Evolutionary conservation across 2,888 invertebrate genomes (phyloP), one percentile per base, ranked within the genome.

Genomic region (Limnephilus marmoratus): DNA sequence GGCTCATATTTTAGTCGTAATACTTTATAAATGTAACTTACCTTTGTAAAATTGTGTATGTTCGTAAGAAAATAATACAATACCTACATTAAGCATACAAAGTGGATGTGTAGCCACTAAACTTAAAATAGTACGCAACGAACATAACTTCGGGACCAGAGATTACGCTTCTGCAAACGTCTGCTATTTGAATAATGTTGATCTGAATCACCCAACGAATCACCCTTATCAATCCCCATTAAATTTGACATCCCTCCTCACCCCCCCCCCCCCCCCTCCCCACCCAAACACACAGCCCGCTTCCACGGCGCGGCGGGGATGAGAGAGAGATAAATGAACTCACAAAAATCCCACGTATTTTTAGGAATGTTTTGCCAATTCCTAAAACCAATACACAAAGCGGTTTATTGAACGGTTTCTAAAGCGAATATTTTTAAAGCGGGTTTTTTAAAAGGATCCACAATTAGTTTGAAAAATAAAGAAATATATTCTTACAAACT

Each of bases 171-270:
- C 80, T 31, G 68, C 34, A 37, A 34, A 34, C 80, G 88, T 80
- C 87, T 90, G 68, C 37, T 85, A 90, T 90, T 90, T 90, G 90
- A 90, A 90, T 90, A 90, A 85, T 90, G 85, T 90, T 90, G 85
- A 90, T 90, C 85, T 83, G 85, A 90, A 83, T 85, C 90, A 91
- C 91, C 90, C 91, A 86, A 86, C 49, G 85, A 90, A 83, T 85
- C 90, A 91, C 91, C 91, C 91, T 91, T 91, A 91, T 91, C 91
- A 91, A 91, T 91, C 91, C 86, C 86, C 86, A 91, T 91, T 91
- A 91, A 41, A 86, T 68, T 90, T 91, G 85, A 81, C 85, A 80
- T 49, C 49, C 45, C 24, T 81, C 80, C 49, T 24, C n/a, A n/a
- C 15, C 34, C 15, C 34, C 37, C 24, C n/a, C 31, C 31, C 31